phyloP scores from a whole-genome alignment of 2,113 vertebrate species.

The Ptyas mucosa region DNA sequence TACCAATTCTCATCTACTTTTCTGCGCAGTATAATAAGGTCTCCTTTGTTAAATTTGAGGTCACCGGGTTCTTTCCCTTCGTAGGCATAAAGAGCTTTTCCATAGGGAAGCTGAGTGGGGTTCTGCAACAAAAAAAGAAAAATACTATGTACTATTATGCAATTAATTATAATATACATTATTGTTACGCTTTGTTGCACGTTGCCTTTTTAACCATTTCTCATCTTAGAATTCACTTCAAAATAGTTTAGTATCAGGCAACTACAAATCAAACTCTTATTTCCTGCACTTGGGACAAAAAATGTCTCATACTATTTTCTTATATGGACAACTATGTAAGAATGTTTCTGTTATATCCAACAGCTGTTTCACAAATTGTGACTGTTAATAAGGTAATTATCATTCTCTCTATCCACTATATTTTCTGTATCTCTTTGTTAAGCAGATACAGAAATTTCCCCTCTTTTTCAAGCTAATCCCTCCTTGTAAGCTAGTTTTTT shows the following conservation, averaged over 20 bases:
- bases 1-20: conserved; percentile 97
- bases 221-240: background rate
- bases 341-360: background rate
- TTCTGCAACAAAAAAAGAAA: conserved; percentile 68
- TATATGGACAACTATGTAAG: background rate
- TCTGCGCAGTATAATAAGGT: conserved; percentile 90
- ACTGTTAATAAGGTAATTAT: background rate
- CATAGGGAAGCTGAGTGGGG: conserved; percentile 86
- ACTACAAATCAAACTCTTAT: background rate
- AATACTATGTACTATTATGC: conserved; percentile 15
- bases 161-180: background rate
- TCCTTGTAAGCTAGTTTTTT: background rate
- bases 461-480: background rate
- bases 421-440: background rate
- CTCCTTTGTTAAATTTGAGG: conserved; percentile 93
- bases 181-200: background rate
- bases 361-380: background rate
- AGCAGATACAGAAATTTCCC: background rate
- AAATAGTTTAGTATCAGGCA: background rate
- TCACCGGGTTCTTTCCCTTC: conserved; percentile 95
- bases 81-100: conserved; percentile 92
- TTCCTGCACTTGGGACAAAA: background rate
- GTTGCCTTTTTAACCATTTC: background rate
- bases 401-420: background rate
- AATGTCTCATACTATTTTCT: background rate